Percentiles rank a stretch among this genome's conserved stretches.
phyloP scores from a whole-genome alignment of 2,797 vertebrate species.

The Masticophis lateralis region DNA sequence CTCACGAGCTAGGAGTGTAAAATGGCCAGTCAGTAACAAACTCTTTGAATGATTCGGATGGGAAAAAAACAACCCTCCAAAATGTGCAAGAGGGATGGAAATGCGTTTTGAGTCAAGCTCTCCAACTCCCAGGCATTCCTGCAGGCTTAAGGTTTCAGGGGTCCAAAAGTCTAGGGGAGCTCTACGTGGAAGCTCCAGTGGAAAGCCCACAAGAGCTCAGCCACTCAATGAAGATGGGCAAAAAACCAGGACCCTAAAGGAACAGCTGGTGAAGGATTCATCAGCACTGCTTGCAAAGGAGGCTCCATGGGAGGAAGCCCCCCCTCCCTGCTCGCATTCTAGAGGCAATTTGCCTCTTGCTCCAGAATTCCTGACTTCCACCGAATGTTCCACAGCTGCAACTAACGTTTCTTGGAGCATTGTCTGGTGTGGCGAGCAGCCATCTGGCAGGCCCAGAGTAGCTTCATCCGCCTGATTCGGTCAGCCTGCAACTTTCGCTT shows the following conservation, averaged over 20 bases:
- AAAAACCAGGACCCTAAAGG: background rate
- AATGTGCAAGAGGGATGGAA: background rate
- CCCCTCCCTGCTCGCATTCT: background rate
- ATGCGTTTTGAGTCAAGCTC: background rate
- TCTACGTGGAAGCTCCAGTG: background rate
- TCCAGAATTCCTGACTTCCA: background rate
- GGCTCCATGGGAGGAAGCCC: background rate
- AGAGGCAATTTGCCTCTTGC: background rate
- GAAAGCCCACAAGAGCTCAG: background rate
- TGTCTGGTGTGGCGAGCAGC: background rate
- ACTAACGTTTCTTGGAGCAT: background rate
- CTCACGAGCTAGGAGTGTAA: background rate
- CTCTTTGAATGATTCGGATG: background rate
- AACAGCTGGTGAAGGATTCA: background rate
- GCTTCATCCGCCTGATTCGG: background rate
- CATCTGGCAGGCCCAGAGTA: background rate
- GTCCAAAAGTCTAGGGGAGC: background rate
- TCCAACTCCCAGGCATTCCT: background rate
- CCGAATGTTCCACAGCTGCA: slow-evolving; percentile 2
- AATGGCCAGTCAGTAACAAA: too few relatives aligned
- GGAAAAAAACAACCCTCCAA: background rate
- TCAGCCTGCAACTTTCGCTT: background rate
- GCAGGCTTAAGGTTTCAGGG: too few relatives aligned
- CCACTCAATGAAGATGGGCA: fast-evolving
- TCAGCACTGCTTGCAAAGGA: background rate